These are phyloP conservation scores for Acanthosepion lycidas DNA, from an alignment of 2,888 invertebrate genomes.

Conservation along the genomic window DNA sequence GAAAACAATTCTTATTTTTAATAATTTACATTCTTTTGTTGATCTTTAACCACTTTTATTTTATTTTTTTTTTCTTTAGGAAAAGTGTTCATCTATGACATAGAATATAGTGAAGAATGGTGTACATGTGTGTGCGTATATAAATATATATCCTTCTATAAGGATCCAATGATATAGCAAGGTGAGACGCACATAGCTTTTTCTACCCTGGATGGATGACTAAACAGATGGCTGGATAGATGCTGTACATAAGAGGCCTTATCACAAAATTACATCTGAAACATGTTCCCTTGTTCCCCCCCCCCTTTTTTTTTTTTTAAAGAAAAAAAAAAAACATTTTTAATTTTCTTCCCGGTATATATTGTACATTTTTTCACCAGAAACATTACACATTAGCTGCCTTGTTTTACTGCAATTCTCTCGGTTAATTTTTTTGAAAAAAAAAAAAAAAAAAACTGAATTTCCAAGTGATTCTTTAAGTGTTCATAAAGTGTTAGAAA, in stretches of 20 bases:
- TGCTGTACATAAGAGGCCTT: slow-evolving; percentile 11
- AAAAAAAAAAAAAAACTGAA: background rate
- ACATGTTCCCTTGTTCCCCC: background rate
- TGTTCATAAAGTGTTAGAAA: too few relatives aligned
- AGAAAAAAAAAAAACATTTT: too few relatives aligned
- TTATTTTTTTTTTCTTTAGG: background rate
- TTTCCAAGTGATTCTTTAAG: background rate
- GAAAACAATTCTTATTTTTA: background rate
- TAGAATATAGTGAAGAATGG: background rate
- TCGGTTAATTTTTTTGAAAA: background rate
- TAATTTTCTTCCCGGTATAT: slow-evolving; percentile 21
- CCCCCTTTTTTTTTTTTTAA: background rate
- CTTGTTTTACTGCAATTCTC: background rate
- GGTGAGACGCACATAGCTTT: background rate
- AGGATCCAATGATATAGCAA: background rate
- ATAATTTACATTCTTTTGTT: background rate
- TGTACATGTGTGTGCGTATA: background rate
- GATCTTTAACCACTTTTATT: background rate
- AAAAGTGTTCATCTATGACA: slow-evolving; percentile 33
- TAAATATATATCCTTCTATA: background rate
- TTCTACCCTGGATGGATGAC: background rate
- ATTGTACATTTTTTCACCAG: background rate
- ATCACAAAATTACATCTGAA: slow-evolving; percentile 10
- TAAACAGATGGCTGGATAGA: background rate
- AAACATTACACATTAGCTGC: background rate